phyloP scores from a whole-genome alignment of 1,140 invertebrate species.

The Macrosteles quadrilineatus region DNA sequence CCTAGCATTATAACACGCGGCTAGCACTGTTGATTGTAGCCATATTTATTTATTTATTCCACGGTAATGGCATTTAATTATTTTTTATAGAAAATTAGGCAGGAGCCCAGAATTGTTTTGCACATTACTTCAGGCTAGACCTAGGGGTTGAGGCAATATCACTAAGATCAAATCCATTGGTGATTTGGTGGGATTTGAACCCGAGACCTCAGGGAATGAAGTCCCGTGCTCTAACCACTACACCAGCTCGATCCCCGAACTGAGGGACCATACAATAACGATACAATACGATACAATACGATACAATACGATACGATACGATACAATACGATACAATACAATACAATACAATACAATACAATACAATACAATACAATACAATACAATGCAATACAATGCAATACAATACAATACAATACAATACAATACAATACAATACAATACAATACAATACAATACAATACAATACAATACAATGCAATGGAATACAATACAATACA shows the following conservation, averaged over 20 bases:
- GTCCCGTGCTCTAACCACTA: background rate
- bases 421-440: constrained; percentile 6
- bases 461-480: constrained; percentile 36
- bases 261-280: constrained; percentile 10
- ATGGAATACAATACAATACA: constrained; percentile 37
- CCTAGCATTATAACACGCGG: too few relatives aligned
- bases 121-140: too few relatives aligned
- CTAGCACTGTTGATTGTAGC: background rate
- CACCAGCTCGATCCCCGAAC: too few relatives aligned
- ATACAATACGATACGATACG: constrained; percentile 7
- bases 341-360: constrained; percentile 10
- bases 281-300: constrained; percentile 14
- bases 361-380: background rate
- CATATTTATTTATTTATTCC: background rate
- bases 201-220: too few relatives aligned
- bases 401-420: background rate
- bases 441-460: background rate
- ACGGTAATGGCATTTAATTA: too few relatives aligned
- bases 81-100: too few relatives aligned
- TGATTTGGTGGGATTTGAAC: too few relatives aligned
- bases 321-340: constrained; percentile 12
- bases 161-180: too few relatives aligned
- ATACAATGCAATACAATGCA: background rate
- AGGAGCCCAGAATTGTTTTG: too few relatives aligned
- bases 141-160: too few relatives aligned